phyloP scores from a whole-genome alignment of 1,140 invertebrate species.

The Solenopsis invicta region DNA sequence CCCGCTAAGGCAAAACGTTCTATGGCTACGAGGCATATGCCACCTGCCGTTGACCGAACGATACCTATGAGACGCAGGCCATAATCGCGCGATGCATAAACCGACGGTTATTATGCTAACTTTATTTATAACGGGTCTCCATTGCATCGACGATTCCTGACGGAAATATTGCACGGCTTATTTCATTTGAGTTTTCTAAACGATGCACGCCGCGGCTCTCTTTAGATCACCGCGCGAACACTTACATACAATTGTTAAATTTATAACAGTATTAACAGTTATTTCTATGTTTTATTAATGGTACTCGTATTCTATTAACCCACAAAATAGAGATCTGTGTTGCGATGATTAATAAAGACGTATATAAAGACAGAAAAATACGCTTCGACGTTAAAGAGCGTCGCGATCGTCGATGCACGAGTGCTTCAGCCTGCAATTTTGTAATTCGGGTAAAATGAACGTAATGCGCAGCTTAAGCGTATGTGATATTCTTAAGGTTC shows the following conservation, averaged over 20 bases:
- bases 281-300: constrained; percentile 39
- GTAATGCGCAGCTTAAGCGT: neutral
- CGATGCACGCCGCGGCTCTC: neutral
- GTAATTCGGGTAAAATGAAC: constrained; percentile 19
- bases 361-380: neutral
- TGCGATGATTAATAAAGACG: neutral
- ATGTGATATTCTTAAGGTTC: neutral
- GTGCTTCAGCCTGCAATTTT: constrained; percentile 30
- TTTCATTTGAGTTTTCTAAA: constrained; percentile 7
- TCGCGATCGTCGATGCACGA: neutral
- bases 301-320: constrained; percentile 30
- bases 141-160: neutral
- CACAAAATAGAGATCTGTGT: neutral
- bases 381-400: neutral
- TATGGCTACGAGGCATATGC: constrained; percentile 24
- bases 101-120: constrained; percentile 55
- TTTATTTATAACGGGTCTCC: constrained; percentile 50
- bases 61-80: constrained; percentile 19
- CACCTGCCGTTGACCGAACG: constrained; percentile 67
- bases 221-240: neutral
- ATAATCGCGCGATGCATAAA: constrained; percentile 52
- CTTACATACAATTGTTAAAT: constrained; percentile 1
- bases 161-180: neutral
- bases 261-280: constrained; percentile 6
- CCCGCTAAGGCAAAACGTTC: constrained; percentile 49